phyloP scores from a whole-genome alignment of 2,113 vertebrate genomes.

The Anseranas semipalmata region DNA sequence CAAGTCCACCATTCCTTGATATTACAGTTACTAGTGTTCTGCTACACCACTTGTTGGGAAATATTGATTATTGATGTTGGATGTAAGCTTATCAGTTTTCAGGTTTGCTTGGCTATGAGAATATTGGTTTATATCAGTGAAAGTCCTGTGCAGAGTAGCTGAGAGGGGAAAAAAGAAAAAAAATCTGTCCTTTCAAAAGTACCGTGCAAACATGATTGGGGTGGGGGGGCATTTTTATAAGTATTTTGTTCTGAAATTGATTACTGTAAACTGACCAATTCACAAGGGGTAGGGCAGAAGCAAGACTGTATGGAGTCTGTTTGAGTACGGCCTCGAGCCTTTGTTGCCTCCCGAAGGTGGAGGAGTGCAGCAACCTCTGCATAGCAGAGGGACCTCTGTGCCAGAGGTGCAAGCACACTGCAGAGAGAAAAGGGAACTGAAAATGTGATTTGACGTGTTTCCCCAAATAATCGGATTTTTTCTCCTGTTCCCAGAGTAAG shows the following conservation, averaged over 20 bases:
- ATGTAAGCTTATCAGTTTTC: background rate
- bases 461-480: background rate
- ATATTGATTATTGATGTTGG: background rate
- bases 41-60: background rate
- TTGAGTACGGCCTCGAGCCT: background rate
- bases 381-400: too few relatives aligned
- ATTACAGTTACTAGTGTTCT: background rate
- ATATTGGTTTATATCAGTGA: background rate
- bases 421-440: background rate
- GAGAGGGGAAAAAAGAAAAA: background rate
- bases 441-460: background rate
- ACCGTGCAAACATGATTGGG: background rate
- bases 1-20: background rate
- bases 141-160: background rate
- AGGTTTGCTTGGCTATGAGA: background rate
- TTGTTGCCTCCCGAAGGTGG: background rate
- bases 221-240: background rate
- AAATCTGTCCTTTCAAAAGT: background rate
- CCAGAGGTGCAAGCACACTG: background rate
- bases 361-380: background rate
- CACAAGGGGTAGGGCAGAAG: background rate
- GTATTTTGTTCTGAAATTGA: background rate
- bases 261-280: background rate
- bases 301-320: rapidly evolving
- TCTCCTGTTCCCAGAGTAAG: background rate